Conservation (phyloP, 2,113 vertebrate genomes). For the Eurypyga helias region DNA sequence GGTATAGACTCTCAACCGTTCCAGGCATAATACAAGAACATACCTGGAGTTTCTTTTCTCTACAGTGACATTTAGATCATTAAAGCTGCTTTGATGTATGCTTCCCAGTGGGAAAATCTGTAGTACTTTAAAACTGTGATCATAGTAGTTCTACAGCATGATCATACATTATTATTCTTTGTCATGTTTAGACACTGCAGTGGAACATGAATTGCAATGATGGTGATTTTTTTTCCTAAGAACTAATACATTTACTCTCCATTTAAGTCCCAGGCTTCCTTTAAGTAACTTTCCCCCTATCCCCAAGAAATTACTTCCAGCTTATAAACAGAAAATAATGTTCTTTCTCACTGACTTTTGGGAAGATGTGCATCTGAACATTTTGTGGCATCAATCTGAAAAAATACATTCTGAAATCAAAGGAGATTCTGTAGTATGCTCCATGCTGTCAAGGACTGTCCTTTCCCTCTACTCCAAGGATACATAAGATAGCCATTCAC, state of each 20-base stretch:
- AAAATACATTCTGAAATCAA: not conserved
- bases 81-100: constrained; percentile 7
- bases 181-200: not conserved
- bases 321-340: not conserved
- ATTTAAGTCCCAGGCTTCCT: not conserved
- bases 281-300: fast-evolving
- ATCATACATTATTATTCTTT: not conserved
- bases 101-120: not conserved
- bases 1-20: not conserved
- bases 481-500: not conserved
- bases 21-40: not conserved
- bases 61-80: not conserved
- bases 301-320: not conserved
- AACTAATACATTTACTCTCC: not conserved
- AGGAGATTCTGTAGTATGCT: not conserved
- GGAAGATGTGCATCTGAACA: not conserved
- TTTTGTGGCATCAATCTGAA: not conserved
- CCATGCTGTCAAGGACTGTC: not conserved
- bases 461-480: not conserved
- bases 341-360: not conserved
- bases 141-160: not conserved
- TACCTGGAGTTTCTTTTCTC: not conserved
- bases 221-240: not conserved
- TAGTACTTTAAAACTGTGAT: not conserved
- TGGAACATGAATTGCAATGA: not conserved